Evolutionary conservation across 2,888 invertebrate genomes (phyloP).

Genomic region (Arrhopalites spinosus): DNA sequence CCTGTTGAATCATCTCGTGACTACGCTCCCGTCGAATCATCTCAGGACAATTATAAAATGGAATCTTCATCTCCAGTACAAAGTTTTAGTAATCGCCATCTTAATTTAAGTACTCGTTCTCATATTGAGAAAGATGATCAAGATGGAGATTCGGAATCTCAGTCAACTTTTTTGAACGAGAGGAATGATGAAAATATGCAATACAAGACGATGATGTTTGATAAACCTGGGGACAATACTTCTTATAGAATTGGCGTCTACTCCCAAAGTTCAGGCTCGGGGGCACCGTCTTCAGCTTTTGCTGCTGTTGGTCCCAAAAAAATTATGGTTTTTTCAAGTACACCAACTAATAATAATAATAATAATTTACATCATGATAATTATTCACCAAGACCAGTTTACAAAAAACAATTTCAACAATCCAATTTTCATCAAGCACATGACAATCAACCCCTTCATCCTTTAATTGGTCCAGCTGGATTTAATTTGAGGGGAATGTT

Average conservation of each 20-base stretch:
- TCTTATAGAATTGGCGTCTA: constrained; percentile 32
- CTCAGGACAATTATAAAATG: background rate
- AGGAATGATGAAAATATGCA: background rate
- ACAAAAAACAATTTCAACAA: background rate
- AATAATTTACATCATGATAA: background rate
- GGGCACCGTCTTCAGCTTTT: constrained; percentile 14
- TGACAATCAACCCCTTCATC: background rate
- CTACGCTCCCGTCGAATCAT: background rate
- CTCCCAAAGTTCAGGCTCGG: background rate
- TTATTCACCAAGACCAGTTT: background rate
- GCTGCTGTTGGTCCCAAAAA: constrained; percentile 32
- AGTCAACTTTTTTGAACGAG: background rate
- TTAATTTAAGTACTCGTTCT: background rate
- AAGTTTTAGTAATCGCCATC: background rate
- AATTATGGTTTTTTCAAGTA: constrained; percentile 25
- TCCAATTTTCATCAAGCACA: background rate
- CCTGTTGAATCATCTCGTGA: background rate
- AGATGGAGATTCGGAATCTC: background rate
- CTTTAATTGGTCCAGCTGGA: background rate
- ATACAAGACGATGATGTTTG: background rate
- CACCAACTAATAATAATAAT: constrained; percentile 6
- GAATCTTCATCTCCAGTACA: background rate
- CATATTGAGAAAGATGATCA: background rate
- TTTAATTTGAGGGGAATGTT: constrained; percentile 2
- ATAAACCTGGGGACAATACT: background rate